Percentiles rank a stretch among this genome's conserved stretches.
These are phyloP conservation scores for Hypocryptadius cinnamomeus DNA, from an alignment of 2,113 vertebrate genomes.

Conservation along the genomic window DNA sequence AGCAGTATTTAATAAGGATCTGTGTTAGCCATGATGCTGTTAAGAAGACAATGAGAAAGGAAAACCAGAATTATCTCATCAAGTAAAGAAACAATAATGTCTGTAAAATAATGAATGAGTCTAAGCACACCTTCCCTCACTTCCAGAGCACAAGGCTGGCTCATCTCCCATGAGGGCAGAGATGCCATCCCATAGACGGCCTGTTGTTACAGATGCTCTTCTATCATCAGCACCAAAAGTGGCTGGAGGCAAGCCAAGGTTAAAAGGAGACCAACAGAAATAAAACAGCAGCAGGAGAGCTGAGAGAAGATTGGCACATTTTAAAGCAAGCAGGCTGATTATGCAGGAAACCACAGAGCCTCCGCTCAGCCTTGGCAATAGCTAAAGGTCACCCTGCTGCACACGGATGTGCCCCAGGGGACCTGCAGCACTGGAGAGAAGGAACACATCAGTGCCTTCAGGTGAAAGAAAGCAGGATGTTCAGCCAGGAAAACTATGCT, in stretches of 20 bases:
- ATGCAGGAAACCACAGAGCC: not conserved
- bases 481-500: not conserved
- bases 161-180: not conserved
- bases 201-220: not conserved
- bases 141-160: not conserved
- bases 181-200: not conserved
- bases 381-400: not conserved
- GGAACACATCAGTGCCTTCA: not conserved
- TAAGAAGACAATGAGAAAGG: not conserved
- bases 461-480: not conserved
- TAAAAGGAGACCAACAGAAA: slow-evolving; percentile 34
- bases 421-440: not conserved
- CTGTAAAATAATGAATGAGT: not conserved
- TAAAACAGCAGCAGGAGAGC: not conserved
- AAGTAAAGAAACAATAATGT: not conserved
- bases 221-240: not conserved
- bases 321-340: not conserved
- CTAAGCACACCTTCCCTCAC: not conserved
- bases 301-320: not conserved
- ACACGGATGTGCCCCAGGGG: not conserved
- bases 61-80: not conserved
- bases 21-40: not conserved
- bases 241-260: slow-evolving; percentile 31
- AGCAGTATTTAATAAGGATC: not conserved
- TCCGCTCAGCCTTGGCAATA: not conserved